phyloP scores from a whole-genome alignment of 2,888 invertebrate species.

The Drosophila borborema region DNA sequence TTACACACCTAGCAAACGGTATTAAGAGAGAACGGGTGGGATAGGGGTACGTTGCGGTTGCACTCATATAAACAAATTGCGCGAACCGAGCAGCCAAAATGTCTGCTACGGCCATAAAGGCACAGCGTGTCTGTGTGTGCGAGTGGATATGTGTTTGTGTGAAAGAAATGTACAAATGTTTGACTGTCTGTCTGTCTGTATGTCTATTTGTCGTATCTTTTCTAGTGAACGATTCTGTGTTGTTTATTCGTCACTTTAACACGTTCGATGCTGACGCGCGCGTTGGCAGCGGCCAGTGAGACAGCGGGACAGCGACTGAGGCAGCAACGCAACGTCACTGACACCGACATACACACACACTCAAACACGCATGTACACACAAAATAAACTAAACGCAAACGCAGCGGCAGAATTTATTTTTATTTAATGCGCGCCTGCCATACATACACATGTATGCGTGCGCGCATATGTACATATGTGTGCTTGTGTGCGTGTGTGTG shows the following conservation, averaged over 20 bases:
- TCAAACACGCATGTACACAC: constrained; percentile 17
- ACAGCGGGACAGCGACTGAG: constrained; percentile 18
- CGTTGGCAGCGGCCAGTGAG: constrained; percentile 20
- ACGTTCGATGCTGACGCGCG: constrained; percentile 68
- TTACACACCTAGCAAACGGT: constrained; percentile 52
- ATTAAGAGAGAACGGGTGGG: not conserved
- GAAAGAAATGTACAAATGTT: constrained; percentile 74
- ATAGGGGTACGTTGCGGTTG: constrained; percentile 29
- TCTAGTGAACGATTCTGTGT: constrained; percentile 69
- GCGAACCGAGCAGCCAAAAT: constrained; percentile 62
- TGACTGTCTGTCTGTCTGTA: constrained; percentile 41
- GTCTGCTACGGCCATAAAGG: constrained; percentile 60
- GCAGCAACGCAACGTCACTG: constrained; percentile 64
- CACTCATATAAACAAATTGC: constrained; percentile 70
- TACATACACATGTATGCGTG: constrained; percentile 42
- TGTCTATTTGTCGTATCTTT: constrained; percentile 67
- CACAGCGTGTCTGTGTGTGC: constrained; percentile 28
- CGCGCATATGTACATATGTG: constrained; percentile 29
- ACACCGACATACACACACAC: constrained; percentile 50
- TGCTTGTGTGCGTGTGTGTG: constrained; percentile 25
- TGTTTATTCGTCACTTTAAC: constrained; percentile 80
- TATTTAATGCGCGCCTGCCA: constrained; percentile 64
- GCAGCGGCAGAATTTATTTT: constrained; percentile 66
- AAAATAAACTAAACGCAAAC: constrained; percentile 36
- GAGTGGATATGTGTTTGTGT: constrained; percentile 55